Evolutionary conservation across 2,113 vertebrate species (phyloP).

Genomic region (Apodemus sylvaticus): DNA sequence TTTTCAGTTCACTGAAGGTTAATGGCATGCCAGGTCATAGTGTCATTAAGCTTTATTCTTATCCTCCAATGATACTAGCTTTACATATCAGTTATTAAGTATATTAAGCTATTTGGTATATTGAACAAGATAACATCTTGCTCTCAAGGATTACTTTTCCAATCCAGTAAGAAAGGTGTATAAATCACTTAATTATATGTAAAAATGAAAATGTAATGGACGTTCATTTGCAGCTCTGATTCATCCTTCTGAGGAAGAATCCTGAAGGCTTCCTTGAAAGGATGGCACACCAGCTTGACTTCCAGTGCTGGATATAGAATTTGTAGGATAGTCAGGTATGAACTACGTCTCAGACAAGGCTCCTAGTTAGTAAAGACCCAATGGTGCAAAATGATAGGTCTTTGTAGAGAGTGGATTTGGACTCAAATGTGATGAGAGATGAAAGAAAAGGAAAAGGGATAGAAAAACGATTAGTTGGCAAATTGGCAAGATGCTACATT

Average conservation of each 20-base stretch:
- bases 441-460: not conserved
- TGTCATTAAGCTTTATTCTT: not conserved
- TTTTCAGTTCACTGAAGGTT: not conserved
- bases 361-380: not conserved
- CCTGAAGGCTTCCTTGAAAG: not conserved
- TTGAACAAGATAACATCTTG: not conserved
- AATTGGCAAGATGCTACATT: not conserved
- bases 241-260: not conserved
- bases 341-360: not conserved
- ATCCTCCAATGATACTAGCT: not conserved
- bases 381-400: not conserved
- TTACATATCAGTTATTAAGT: not conserved
- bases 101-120: not conserved
- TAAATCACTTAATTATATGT: conserved; percentile 8
- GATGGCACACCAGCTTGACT: not conserved
- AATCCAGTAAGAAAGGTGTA: not conserved
- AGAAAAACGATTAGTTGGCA: not conserved
- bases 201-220: not conserved
- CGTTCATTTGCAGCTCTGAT: not conserved
- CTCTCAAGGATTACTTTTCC: not conserved
- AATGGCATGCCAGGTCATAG: not conserved
- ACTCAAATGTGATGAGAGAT: not conserved
- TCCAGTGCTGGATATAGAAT: not conserved
- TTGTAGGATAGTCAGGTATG: not conserved
- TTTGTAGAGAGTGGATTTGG: not conserved